Evolutionary conservation across 2,113 vertebrate genomes (phyloP), one percentile per base, ranked within the genome.

Genomic region (Cheilinus undulatus): DNA sequence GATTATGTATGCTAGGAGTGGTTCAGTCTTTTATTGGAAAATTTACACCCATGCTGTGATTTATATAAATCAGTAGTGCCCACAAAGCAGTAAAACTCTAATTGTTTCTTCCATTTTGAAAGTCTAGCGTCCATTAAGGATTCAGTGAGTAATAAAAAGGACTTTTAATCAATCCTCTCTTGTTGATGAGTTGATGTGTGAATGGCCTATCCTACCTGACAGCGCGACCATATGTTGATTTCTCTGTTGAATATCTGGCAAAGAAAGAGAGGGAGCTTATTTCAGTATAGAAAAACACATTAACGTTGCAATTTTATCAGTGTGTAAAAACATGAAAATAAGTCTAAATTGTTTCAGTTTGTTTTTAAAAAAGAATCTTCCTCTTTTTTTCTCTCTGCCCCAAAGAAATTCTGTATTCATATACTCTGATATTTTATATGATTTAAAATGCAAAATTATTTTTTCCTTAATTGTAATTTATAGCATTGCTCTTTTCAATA

Each of bases 101-200:
- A 94, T 93, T 94, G 92, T 94, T 94, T 93, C 91, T 90, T 93
- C 91, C 91, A 91, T 93, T 93, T 93, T 94, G 89, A 93, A 94
- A 92, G 92, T 93, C 89, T 93, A 82, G 85, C 85, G 80, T 93
- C 91, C 92, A 94, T 94, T 94, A 94, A 93, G 89, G 86, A 93
- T 91, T 91, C 88, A 80, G 91, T 76, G 77, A 83, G 92, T 90
- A 92, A 93, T 94, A 94, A 94, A 93, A 91, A 86, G 87, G 87
- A 91, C 86, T 92, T 94, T 94, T 94, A 94, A 94, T 94, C 93
- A 94, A 93, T 91, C 91, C 88, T 92, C 83, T 92, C 87, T 84
- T 90, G 92, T 92, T 92, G 90, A 93, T 92, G 91, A 90, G 88
- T 88, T 93, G 92, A 92, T 92, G 88, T 91, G 89, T 82, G 89